Evolutionary conservation across 2,888 invertebrate species (phyloP), one percentile per base, ranked within the genome.

Genomic region (Nebria salina): DNA sequence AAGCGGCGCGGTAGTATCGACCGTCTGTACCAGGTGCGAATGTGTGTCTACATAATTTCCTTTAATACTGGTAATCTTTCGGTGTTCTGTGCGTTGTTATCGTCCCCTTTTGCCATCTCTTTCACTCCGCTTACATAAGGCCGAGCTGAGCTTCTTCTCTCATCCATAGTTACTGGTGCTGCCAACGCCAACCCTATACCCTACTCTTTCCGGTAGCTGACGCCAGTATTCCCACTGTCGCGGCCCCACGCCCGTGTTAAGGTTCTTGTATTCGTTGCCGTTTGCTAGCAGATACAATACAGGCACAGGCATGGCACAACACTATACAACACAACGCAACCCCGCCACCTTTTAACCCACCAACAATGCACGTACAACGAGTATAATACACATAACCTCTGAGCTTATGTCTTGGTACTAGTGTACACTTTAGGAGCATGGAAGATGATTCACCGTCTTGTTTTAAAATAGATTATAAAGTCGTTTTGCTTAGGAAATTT

Each of bases 21-120:
- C 82, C 83, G 82, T 65, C 80, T 83, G 84, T 83, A 84, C 82
- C 84, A 84, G 83, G 84, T 84, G 84, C 83, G 82, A 82, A 83
- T 84, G 83, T 82, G 84, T 83, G 83, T 84, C 83, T 83, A 84
- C 83, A 84, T 84, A 84, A 84, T 84, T 84, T 83, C 83, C 83
- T 83, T 83, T 84, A 84, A 84, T 84, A 82, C 84, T 82, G 83
- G 83, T 84, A 84, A 84, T 84, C 84, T 84, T 84, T 84, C 82
- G 83, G 82, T 82, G 83, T 84, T 83, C 81, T 83, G 78, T 75
- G 82, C 83, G 82, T 82, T 78, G 82, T 81, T 83, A 79, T 83
- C 82, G 81, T 78, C 74, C 83, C 80, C 43, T 75, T 84, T 81
- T 25, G 80, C 72, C 75, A 66, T 76, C 70, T 75, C 76, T 76